phyloP scores from a whole-genome alignment of 2,888 invertebrate genomes.

The Epicampocera succincta region DNA sequence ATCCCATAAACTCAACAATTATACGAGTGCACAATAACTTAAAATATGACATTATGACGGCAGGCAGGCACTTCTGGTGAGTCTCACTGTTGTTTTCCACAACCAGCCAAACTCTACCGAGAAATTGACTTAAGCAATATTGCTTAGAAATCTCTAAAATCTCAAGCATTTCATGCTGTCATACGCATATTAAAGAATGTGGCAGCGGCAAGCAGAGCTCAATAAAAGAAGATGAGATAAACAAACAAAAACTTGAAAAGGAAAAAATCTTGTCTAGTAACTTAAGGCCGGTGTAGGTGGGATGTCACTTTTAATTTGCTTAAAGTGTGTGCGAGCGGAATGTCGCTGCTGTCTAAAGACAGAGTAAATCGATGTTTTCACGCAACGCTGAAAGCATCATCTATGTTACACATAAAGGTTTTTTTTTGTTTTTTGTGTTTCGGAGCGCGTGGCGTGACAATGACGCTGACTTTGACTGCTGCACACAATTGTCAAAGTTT shows the following conservation, averaged over 20 bases:
- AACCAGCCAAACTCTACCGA: too few relatives aligned
- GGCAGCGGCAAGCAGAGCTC: neutral
- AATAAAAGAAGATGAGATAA: slow-evolving; percentile 1
- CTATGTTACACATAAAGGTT: slow-evolving; percentile 23
- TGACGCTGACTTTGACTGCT: neutral
- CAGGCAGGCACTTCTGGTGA: too few relatives aligned
- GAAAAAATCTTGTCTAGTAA: slow-evolving; percentile 25
- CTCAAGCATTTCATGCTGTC: slow-evolving; percentile 78
- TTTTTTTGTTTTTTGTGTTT: too few relatives aligned
- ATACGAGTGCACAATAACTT: too few relatives aligned
- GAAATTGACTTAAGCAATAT: neutral
- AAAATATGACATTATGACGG: too few relatives aligned
- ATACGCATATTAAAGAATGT: slow-evolving; percentile 76
- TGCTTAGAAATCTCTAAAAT: slow-evolving; percentile 62
- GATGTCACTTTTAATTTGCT: slow-evolving; percentile 54
- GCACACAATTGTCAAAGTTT: slow-evolving; percentile 49
- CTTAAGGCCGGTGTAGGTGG: slow-evolving; percentile 29
- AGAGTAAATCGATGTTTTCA: slow-evolving; percentile 68
- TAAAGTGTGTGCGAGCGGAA: slow-evolving; percentile 22
- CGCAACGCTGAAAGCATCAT: slow-evolving; percentile 71
- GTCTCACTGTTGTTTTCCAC: too few relatives aligned
- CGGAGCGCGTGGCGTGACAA: slow-evolving; percentile 24
- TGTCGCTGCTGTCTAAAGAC: slow-evolving; percentile 52
- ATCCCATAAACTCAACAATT: too few relatives aligned
- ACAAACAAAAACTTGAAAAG: slow-evolving; percentile 6